These are phyloP conservation scores for Hanleya hanleyi DNA, from an alignment of 2,888 invertebrate species.

Conservation along the genomic window DNA sequence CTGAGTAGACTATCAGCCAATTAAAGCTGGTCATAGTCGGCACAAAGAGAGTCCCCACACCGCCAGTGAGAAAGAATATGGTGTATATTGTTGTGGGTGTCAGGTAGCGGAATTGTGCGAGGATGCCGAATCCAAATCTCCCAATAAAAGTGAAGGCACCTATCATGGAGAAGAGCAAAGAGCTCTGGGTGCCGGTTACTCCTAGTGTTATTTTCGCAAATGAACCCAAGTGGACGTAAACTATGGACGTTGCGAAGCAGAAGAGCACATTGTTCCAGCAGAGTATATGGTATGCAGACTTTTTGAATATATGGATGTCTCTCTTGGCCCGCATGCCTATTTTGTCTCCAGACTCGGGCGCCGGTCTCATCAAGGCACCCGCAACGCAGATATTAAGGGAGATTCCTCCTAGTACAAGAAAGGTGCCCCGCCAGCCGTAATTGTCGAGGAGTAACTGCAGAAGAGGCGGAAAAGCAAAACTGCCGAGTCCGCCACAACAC, in stretches of 20 bases:
- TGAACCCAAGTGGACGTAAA: slow-evolving; percentile 13
- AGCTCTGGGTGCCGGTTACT: not conserved
- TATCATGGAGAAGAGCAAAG: slow-evolving; percentile 6
- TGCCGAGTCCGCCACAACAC: slow-evolving; percentile 13
- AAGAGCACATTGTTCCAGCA: slow-evolving; percentile 13
- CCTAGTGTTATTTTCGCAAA: not conserved
- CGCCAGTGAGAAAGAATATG: not conserved
- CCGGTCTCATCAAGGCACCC: slow-evolving; percentile 14
- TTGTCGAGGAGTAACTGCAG: not conserved
- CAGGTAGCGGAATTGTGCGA: not conserved
- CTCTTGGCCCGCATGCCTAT: not conserved
- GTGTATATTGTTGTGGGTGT: not conserved
- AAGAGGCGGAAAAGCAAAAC: slow-evolving; percentile 11
- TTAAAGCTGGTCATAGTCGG: not conserved
- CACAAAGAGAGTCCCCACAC: not conserved
- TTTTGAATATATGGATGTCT: slow-evolving; percentile 18
- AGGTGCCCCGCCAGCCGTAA: slow-evolving; percentile 16
- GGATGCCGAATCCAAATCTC: not conserved
- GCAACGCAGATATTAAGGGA: slow-evolving; percentile 11
- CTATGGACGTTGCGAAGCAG: slow-evolving; percentile 12
- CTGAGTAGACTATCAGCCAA: not conserved
- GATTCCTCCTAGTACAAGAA: slow-evolving; percentile 8
- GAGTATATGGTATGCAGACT: slow-evolving; percentile 22
- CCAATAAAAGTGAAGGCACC: slow-evolving; percentile 8
- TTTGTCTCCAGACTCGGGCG: not conserved